Percentiles rank a stretch among this genome's conserved stretches.
These are phyloP conservation scores for Eulithis prunata DNA, from an alignment of 2,888 invertebrate genomes.

Conservation along the genomic window DNA sequence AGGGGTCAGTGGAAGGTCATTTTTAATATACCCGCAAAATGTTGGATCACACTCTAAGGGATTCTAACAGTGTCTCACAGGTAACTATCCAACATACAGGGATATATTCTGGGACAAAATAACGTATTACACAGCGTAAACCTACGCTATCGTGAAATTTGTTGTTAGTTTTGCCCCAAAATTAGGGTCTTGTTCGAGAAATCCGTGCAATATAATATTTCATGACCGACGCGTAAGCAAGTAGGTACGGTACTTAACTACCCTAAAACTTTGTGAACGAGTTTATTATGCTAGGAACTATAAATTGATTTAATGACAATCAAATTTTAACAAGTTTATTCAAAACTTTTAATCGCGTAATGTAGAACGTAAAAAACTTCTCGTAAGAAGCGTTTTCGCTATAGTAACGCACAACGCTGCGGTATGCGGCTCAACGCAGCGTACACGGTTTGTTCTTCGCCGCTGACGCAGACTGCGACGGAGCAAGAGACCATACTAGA, in stretches of 20 bases:
- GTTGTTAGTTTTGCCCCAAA: conserved; percentile 20
- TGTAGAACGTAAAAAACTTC: no score
- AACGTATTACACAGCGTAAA: conserved; percentile 17
- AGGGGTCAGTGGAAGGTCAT: conserved; percentile 57
- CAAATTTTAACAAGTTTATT: no score
- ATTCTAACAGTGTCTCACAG: conserved; percentile 36
- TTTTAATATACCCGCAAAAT: conserved; percentile 42
- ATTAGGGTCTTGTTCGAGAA: conserved; percentile 24
- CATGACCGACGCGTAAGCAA: conserved; percentile 14
- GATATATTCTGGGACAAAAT: conserved; percentile 34
- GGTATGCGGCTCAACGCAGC: no score
- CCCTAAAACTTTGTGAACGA: conserved; percentile 6
- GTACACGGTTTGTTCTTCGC: no score
- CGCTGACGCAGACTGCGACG: no score
- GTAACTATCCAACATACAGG: conserved; percentile 32
- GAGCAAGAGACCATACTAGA: no score
- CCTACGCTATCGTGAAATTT: conserved; percentile 24
- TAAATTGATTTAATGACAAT: no score
- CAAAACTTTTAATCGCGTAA: no score
- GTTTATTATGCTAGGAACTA: background rate
- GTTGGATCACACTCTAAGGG: conserved; percentile 42
- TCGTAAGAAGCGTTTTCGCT: no score
- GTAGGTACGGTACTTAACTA: conserved; percentile 3
- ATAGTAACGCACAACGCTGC: no score
- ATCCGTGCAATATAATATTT: conserved; percentile 23